These are phyloP conservation scores for Xyrauchen texanus DNA, from an alignment of 2,113 vertebrate genomes.

Conservation along the genomic window DNA sequence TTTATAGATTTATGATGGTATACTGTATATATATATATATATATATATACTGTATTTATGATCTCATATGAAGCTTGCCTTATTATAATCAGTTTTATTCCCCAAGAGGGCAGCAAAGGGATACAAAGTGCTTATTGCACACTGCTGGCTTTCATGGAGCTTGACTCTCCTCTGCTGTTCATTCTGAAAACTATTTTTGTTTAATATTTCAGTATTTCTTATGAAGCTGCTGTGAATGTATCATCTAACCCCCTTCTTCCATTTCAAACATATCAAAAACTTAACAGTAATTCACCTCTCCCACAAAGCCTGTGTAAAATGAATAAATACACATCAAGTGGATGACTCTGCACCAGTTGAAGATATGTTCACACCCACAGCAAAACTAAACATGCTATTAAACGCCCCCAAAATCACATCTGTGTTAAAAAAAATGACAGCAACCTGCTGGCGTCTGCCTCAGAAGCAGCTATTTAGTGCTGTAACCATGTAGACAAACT, in stretches of 20 bases:
- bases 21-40: too few relatives aligned
- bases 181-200: background rate
- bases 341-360: background rate
- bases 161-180: conserved; percentile 47
- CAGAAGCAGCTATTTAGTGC: conserved; percentile 2
- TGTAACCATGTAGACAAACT: background rate
- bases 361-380: background rate
- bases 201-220: too few relatives aligned
- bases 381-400: background rate
- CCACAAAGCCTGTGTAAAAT: background rate
- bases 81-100: background rate
- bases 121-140: background rate
- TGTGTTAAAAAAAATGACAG: background rate
- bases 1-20: too few relatives aligned
- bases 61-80: too few relatives aligned
- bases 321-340: background rate
- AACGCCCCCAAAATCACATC: background rate
- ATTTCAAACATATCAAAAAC: background rate
- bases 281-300: background rate
- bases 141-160: background rate
- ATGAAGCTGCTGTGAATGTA: too few relatives aligned
- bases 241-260: too few relatives aligned
- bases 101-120: conserved; percentile 1
- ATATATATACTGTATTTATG: too few relatives aligned
- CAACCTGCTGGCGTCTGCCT: background rate